Evolutionary conservation across 2,797 vertebrate species (phyloP), one percentile per base, ranked within the genome.

Genomic region (Coreius guichenoti): DNA sequence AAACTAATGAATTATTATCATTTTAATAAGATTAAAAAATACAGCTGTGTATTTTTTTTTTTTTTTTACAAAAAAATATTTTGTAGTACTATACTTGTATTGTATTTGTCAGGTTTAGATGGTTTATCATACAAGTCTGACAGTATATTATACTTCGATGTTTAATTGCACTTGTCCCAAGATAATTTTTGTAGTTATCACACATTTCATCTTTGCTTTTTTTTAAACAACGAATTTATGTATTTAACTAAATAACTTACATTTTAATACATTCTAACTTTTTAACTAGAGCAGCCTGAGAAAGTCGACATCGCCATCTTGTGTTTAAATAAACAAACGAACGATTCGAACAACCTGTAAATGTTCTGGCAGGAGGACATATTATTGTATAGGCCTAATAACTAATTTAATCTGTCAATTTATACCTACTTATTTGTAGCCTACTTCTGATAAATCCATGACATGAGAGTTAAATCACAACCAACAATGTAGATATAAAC

Each of bases 261-360:
- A 70, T 70, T 31, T 43, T 4, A 45, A 26, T 26, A 14, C 21
- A 45, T 2, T 45, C 12, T 43, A 43, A 43, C 23, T 26, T 26
- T 70, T 56, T 58, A 58, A 47, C n/a, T 26, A 4, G 17, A 9
- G 17, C 17, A 21, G 26, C 8, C 29, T 13, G 2, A 21, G 17
- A 51, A 31, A 76, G 51, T 16, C 74, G 5, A n/a, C n/a, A 77
- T 77, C 51, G 54, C 75, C 33, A 77, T 77, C 75, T 58, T 58
- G 75, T 76, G 74, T 58, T 76, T 39, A 58, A n/a, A 58, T 17
- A n/a, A 77, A 12, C 26, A 47, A 43, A 47, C 21, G 0, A 5
- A 36, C 4, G 8, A 63, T 63, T 45, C 16, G 16, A 79, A 65
- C 16, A 47, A 65, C 17, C 7, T 63, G 58, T 17, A 17, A 21